phyloP scores from a whole-genome alignment of 2,888 invertebrate species.

The Aricia artaxerxes region DNA sequence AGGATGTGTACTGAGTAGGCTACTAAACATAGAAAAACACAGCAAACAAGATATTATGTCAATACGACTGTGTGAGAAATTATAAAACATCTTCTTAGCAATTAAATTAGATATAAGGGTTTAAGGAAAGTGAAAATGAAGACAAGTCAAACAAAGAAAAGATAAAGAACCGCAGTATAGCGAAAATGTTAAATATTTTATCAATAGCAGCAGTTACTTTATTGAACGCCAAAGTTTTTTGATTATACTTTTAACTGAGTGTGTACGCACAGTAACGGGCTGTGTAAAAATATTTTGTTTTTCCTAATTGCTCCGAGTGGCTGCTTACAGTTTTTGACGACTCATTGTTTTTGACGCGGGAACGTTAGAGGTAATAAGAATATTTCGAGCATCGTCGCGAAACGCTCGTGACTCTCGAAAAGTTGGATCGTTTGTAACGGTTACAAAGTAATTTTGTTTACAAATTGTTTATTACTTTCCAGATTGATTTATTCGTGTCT shows the following conservation, averaged over 20 bases:
- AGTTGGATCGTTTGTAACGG: constrained; percentile 31
- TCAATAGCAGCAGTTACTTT: too few relatives aligned
- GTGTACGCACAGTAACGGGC: constrained; percentile 35
- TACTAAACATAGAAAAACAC: background rate
- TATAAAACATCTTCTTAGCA: background rate
- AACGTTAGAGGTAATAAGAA: constrained; percentile 35
- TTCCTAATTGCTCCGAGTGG: constrained; percentile 77
- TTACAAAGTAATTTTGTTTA: constrained; percentile 40
- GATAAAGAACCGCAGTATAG: too few relatives aligned
- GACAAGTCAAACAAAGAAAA: too few relatives aligned
- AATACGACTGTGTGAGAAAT: too few relatives aligned
- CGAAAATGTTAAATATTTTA: too few relatives aligned
- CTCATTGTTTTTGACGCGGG: constrained; percentile 76
- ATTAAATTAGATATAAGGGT: background rate
- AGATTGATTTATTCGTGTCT: background rate
- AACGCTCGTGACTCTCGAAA: constrained; percentile 29
- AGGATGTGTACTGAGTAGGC: constrained; percentile 31
- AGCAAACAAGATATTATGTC: too few relatives aligned
- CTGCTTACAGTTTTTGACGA: constrained; percentile 72
- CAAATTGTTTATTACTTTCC: constrained; percentile 39
- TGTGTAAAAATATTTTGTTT: constrained; percentile 78
- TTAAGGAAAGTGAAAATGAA: too few relatives aligned
- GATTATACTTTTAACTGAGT: background rate
- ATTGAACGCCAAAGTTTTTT: too few relatives aligned
- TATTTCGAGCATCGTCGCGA: constrained; percentile 28